phyloP scores from a whole-genome alignment of 2,888 invertebrate genomes.

The Eudemis profundana region DNA sequence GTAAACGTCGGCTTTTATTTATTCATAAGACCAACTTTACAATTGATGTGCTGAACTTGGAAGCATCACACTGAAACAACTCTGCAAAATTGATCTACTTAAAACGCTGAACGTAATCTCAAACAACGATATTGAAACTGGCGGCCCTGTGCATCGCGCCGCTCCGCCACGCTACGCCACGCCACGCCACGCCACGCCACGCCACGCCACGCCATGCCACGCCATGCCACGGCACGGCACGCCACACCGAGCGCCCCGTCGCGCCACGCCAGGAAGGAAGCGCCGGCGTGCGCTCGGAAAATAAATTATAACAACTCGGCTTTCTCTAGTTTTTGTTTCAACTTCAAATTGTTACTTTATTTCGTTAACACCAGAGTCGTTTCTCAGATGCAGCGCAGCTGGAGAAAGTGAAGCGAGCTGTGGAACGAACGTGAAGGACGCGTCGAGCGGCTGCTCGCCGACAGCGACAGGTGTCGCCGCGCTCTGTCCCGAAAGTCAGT shows the following conservation, averaged over 20 bases:
- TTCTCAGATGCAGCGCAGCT: not conserved
- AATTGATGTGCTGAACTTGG: constrained; percentile 18
- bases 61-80: constrained; percentile 9
- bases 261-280: constrained; percentile 29
- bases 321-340: not conserved
- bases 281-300: constrained; percentile 12
- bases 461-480: constrained; percentile 21
- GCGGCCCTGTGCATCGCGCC: not conserved
- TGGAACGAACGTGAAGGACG: not conserved
- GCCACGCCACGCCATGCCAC: not conserved
- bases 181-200: not conserved
- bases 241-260: constrained; percentile 3
- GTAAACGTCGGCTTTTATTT: constrained; percentile 3
- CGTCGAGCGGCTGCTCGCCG: constrained; percentile 6
- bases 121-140: constrained; percentile 11
- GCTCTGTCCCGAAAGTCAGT: not conserved
- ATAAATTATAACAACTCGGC: constrained; percentile 18
- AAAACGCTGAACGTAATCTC: constrained; percentile 14
- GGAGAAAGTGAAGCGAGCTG: constrained; percentile 2
- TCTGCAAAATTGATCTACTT: constrained; percentile 9
- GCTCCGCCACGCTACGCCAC: not conserved
- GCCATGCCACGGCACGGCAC: not conserved
- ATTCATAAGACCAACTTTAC: constrained; percentile 15
- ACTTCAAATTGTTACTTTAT: constrained; percentile 6
- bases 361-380: not conserved